Evolutionary conservation across 2,888 invertebrate genomes (phyloP).

Genomic region (Hydraecia micacea): DNA sequence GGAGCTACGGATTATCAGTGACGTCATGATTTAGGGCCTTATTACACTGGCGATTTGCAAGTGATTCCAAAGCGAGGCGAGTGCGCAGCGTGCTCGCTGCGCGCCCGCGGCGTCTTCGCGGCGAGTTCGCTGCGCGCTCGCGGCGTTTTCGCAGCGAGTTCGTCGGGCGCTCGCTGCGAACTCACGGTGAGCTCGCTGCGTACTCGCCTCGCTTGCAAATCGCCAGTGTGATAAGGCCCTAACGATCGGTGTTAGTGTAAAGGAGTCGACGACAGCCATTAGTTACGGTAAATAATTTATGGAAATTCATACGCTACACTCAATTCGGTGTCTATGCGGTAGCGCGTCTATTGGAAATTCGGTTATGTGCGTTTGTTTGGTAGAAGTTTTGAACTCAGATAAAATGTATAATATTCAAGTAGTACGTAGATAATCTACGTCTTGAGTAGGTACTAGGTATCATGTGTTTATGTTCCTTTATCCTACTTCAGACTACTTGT

Average conservation of each 20-base stretch:
- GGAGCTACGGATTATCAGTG: slow-evolving; percentile 50
- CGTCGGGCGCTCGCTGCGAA: no score
- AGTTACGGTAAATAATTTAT: slow-evolving; percentile 40
- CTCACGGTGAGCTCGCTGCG: no score
- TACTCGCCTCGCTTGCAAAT: no score
- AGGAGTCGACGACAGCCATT: slow-evolving; percentile 30
- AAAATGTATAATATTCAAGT: neutral
- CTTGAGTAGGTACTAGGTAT: neutral
- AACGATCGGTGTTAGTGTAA: slow-evolving; percentile 27
- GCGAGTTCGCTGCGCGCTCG: no score
- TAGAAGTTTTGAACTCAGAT: neutral
- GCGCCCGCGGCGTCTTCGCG: no score
- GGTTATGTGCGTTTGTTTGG: slow-evolving; percentile 10
- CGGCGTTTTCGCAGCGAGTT: no score
- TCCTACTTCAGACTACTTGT: neutral
- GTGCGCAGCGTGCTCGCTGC: no score
- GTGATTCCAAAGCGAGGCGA: no score
- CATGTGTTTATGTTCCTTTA: neutral
- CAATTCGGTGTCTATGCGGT: slow-evolving; percentile 17
- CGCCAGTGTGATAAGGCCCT: no score
- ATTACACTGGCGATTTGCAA: no score
- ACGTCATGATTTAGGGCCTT: slow-evolving; percentile 41
- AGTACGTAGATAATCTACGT: neutral
- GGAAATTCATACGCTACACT: slow-evolving; percentile 37
- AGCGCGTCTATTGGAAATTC: slow-evolving; percentile 24